A percentile compares a stretch with the other conserved stretches of the same genome.
Evolutionary conservation across 92 coral and sea anemone genomes (phyloP).

Genomic region (Meandrina meandrites): DNA sequence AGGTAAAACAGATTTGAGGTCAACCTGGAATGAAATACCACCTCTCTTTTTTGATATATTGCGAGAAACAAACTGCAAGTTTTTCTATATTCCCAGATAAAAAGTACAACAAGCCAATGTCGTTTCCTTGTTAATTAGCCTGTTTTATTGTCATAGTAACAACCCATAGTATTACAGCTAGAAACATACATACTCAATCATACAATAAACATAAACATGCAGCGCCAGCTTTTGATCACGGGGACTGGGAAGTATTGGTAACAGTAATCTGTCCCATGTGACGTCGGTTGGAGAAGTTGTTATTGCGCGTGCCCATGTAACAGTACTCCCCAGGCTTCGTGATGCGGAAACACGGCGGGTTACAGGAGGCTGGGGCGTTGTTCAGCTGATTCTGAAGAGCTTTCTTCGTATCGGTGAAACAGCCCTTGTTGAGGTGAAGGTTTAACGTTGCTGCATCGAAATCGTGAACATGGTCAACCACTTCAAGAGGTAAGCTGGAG

Average conservation of each 20-base stretch:
- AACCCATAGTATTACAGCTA: background rate
- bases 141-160: background rate
- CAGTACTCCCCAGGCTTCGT: slow-evolving; percentile 54
- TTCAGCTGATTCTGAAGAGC: slow-evolving; percentile 12
- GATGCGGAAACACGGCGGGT: slow-evolving; percentile 56
- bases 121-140: no score
- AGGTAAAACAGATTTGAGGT: no score
- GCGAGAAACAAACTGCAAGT: background rate
- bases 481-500: slow-evolving; percentile 43
- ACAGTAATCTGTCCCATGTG: slow-evolving; percentile 49
- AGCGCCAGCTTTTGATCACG: background rate
- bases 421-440: slow-evolving; percentile 45
- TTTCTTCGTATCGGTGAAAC: background rate
- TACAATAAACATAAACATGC: background rate
- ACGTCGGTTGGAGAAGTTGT: slow-evolving; percentile 63
- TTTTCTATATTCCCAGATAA: background rate
- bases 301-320: slow-evolving; percentile 61
- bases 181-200: background rate
- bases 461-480: slow-evolving; percentile 26
- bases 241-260: background rate
- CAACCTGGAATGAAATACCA: no score
- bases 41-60: no score
- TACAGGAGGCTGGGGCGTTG: slow-evolving; percentile 56
- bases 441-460: slow-evolving; percentile 6
- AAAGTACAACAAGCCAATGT: background rate